These are phyloP conservation scores for Pseudoatta argentina DNA, from an alignment of 1,140 invertebrate species.

Conservation along the genomic window DNA sequence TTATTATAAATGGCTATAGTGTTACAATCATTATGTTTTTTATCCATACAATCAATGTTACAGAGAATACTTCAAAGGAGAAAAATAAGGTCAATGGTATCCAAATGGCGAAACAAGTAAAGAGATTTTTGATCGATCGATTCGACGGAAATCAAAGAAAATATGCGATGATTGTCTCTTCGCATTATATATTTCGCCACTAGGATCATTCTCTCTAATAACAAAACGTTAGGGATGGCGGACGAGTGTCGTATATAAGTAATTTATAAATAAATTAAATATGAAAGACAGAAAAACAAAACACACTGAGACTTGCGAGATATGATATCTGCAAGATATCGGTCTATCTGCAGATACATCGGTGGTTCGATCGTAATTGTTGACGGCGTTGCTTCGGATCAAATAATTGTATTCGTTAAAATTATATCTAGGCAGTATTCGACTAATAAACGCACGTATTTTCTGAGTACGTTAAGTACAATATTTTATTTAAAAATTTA, in stretches of 20 bases:
- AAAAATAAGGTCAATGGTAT: constrained; percentile 57
- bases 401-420: constrained; percentile 22
- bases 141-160: not conserved
- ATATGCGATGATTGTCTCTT: constrained; percentile 11
- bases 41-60: constrained; percentile 75
- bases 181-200: not conserved
- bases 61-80: constrained; percentile 65
- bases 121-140: constrained; percentile 10
- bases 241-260: constrained; percentile 29
- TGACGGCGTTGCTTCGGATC: not conserved
- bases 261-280: constrained; percentile 56
- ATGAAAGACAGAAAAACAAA: constrained; percentile 35
- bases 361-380: constrained; percentile 1
- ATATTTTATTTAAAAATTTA: constrained; percentile 7
- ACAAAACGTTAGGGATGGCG: constrained; percentile 51
- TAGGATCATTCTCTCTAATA: constrained; percentile 27
- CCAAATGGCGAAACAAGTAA: constrained; percentile 39
- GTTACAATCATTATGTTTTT: constrained; percentile 77
- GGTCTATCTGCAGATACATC: not conserved
- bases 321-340: constrained; percentile 16
- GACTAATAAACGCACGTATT: not conserved
- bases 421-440: not conserved
- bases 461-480: constrained; percentile 11
- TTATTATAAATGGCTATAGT: constrained; percentile 80
- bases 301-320: constrained; percentile 5